Evolutionary conservation across 2,888 invertebrate genomes (phyloP).

Genomic region (Cheiracanthium punctorium): DNA sequence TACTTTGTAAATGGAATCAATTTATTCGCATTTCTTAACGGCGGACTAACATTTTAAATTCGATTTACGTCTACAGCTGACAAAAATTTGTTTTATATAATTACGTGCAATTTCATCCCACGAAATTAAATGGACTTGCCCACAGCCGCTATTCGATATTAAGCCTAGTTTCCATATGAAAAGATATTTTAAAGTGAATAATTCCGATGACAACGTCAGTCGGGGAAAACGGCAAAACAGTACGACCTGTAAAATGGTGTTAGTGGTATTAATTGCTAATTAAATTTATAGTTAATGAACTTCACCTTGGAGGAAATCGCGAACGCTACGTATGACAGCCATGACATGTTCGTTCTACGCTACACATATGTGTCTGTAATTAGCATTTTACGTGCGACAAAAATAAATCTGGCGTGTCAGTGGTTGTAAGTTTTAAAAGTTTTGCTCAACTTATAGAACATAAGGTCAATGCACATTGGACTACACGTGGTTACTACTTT

Average conservation of each 20-base stretch:
- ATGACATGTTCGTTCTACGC: not conserved
- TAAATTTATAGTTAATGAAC: not conserved
- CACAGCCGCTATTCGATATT: not conserved
- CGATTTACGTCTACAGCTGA: no score
- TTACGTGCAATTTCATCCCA: not conserved
- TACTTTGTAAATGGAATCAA: no score
- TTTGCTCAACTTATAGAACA: not conserved
- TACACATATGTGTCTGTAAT: not conserved
- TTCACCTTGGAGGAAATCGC: constrained; percentile 6
- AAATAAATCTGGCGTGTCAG: not conserved
- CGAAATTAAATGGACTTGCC: not conserved
- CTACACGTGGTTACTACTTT: constrained; percentile 47
- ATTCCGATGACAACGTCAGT: not conserved
- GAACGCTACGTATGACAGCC: no score
- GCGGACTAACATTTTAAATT: no score
- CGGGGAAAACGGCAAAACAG: not conserved
- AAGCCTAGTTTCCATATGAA: not conserved
- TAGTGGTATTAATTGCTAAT: not conserved
- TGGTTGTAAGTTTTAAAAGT: not conserved
- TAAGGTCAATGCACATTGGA: constrained; percentile 33
- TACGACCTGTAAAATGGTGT: not conserved
- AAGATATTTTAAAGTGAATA: not conserved
- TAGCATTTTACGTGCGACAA: not conserved
- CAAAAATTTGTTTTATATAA: no score
- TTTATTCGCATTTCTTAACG: no score